These are phyloP conservation scores for Hylomyscus alleni DNA, from an alignment of 2,797 vertebrate genomes.

Conservation along the genomic window DNA sequence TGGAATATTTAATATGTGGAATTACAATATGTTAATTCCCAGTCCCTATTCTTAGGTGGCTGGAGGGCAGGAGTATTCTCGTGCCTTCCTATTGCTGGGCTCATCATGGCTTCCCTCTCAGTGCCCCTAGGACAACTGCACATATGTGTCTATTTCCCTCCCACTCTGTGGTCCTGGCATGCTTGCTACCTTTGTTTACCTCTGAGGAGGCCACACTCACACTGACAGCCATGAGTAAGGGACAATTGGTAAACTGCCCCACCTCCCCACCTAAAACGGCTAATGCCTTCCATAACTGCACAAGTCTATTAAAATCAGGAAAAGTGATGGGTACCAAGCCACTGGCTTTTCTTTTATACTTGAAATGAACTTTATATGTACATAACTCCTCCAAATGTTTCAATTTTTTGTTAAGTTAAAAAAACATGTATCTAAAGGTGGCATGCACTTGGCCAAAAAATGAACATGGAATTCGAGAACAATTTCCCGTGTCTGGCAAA, in stretches of 20 bases:
- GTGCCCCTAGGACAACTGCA: neutral
- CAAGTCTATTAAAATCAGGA: neutral
- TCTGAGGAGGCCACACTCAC: neutral
- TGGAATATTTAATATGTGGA: neutral
- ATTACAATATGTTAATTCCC: neutral
- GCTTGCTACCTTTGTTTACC: neutral
- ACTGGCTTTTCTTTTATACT: neutral
- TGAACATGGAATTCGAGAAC: conserved; percentile 64
- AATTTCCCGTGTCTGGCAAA: neutral
- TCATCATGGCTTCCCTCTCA: neutral
- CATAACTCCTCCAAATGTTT: conserved; percentile 63
- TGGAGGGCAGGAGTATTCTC: neutral
- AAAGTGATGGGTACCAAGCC: neutral
- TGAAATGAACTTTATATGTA: conserved; percentile 66
- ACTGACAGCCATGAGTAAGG: neutral
- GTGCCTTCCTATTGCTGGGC: neutral
- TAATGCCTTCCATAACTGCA: neutral
- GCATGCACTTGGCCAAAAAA: conserved; percentile 25
- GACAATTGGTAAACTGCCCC: neutral
- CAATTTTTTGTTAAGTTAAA: conserved; percentile 73
- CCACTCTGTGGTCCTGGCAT: neutral
- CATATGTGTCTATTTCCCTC: neutral
- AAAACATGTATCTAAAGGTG: conserved; percentile 69
- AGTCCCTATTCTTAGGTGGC: neutral
- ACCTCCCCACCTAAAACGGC: neutral